phyloP scores from a whole-genome alignment of 2,888 invertebrate genomes.

The Mimachlamys varia region DNA sequence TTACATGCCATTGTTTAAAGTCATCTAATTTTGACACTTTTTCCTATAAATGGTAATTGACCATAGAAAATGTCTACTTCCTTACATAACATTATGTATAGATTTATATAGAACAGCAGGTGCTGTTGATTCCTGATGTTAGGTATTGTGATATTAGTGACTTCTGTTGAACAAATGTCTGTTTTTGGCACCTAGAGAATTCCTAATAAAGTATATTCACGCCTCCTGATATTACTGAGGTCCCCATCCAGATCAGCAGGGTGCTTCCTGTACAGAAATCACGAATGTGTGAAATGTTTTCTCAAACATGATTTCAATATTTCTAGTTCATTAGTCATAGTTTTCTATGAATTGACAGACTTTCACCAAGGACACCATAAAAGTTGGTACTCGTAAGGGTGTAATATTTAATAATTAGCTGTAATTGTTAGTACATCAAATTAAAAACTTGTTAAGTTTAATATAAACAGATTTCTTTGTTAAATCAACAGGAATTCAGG shows the following conservation, averaged over 20 bases:
- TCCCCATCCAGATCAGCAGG: not conserved
- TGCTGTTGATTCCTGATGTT: not conserved
- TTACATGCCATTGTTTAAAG: no score
- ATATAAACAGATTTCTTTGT: no score
- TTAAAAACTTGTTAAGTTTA: no score
- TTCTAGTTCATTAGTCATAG: not conserved
- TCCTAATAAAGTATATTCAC: not conserved
- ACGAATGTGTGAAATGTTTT: not conserved
- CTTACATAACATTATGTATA: not conserved
- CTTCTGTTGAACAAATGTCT: not conserved
- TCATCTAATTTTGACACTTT: no score
- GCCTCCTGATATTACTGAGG: no score
- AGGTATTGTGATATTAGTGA: not conserved
- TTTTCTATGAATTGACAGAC: not conserved
- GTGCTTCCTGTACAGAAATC: not conserved
- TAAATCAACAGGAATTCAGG: no score
- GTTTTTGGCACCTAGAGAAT: not conserved
- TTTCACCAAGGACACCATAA: not conserved
- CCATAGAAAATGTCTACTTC: not conserved
- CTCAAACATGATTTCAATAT: not conserved
- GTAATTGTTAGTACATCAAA: no score
- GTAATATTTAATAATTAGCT: no score
- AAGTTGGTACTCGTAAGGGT: no score
- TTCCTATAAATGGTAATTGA: not conserved
- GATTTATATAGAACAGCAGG: not conserved